These are phyloP conservation scores for Cyphotilapia sp. DNA, from an alignment of 2,113 vertebrate genomes.

Conservation along the genomic window DNA sequence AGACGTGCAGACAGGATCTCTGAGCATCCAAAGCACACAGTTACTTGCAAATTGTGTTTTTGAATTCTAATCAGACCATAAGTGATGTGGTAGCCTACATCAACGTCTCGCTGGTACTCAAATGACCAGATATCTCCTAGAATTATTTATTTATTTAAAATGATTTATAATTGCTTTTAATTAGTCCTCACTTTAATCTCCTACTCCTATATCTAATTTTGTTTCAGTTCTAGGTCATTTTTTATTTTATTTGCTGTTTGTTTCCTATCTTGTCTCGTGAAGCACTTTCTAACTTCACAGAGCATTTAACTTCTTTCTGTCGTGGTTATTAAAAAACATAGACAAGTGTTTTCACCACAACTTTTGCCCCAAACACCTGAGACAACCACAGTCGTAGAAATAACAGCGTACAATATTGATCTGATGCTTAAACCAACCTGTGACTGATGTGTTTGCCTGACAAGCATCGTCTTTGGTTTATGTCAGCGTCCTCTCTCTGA, in stretches of 20 bases:
- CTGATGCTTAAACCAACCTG: not conserved
- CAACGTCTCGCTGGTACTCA: not conserved
- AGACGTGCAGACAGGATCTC: not conserved
- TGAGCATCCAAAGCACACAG: not conserved
- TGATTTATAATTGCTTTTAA: not conserved
- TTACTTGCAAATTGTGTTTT: not conserved
- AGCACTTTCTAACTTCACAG: not conserved
- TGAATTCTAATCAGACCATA: not conserved
- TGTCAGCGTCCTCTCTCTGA: not conserved
- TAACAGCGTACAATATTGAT: not conserved
- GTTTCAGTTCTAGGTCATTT: not conserved
- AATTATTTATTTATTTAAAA: not conserved
- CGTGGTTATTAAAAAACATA: not conserved
- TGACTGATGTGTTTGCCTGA: not conserved
- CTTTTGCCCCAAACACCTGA: not conserved
- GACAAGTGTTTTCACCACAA: fast-evolving
- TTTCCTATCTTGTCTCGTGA: not conserved
- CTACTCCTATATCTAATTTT: not conserved
- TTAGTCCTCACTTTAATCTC: not conserved
- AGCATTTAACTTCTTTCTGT: not conserved
- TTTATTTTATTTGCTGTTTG: not conserved
- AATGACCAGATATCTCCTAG: not conserved
- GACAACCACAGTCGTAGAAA: not conserved
- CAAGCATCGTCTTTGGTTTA: not conserved
- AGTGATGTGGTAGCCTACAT: not conserved